Evolutionary conservation across 2,888 invertebrate species (phyloP), one percentile per base, ranked within the genome.

Genomic region (Drosophila eohydei): DNA sequence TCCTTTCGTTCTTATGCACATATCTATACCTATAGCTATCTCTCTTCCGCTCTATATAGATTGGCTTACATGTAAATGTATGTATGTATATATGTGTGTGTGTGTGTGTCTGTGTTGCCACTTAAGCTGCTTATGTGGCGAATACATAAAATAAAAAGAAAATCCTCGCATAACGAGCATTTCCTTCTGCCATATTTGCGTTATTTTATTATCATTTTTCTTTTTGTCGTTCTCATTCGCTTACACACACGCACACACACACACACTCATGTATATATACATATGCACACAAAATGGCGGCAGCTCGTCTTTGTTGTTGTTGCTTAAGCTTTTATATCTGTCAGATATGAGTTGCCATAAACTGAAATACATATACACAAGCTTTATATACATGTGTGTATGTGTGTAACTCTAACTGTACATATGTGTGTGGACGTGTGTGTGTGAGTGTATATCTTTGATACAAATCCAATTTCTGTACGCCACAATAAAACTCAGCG

Each of bases 191-290:
- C 91, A 89, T 91, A 91, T 89, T 89, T 89, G 91, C 79, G 91
- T 91, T 89, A 90, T 89, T 90, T 91, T 91, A 91, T 84, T 91
- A 87, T 85, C 81, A 86, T 90, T 89, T 90, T 89, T 86, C 73
- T 78, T 81, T 65, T 66, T 52, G 68, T 68, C 67, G 67, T 74
- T 62, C 61, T 85, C 78, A 66, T 79, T 74, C 64, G 69, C 65
- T 62, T 40, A 54, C 71, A 71, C 52, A 62, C 54, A 57, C 60
- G 52, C 43, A 56, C 26, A 38, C 38, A 48, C 38, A 41, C 21
- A 43, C 32, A 21, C 34, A 7, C 46, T 16, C 16, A 21, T 21
- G 14, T 3, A 14, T 5, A 34, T 52, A 63, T 36, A 61, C 44
- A 52, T 43, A 36, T 34, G 48, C 36, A 43, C 21, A 58, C 48